Conservation (phyloP, 2,888 invertebrate species). For the Scaptomyza cyrtandrae region DNA sequence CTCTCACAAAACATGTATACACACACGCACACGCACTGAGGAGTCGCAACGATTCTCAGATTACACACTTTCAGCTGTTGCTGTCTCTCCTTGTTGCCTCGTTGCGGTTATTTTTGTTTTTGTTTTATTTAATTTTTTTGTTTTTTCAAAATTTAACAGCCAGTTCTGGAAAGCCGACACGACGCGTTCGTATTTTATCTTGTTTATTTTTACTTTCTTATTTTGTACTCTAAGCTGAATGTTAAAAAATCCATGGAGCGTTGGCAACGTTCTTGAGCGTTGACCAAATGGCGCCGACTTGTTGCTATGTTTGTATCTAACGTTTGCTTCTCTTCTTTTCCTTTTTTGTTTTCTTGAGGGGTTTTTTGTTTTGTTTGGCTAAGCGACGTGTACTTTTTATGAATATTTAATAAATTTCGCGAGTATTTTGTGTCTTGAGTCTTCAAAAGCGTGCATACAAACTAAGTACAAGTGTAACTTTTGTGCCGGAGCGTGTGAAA, state of each 20-base stretch:
- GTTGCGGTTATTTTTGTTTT: conserved; percentile 37
- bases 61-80: conserved; percentile 51
- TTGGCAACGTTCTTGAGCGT: conserved; percentile 26
- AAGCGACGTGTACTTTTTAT: conserved; percentile 46
- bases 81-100: conserved; percentile 33
- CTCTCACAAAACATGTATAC: conserved; percentile 11
- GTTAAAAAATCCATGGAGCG: conserved; percentile 64
- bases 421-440: conserved; percentile 36
- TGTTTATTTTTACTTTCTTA: conserved; percentile 4
- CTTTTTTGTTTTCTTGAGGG: conserved; percentile 9
- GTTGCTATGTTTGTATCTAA: conserved; percentile 66
- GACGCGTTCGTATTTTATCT: conserved; percentile 32
- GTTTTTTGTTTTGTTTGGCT: conserved; percentile 23
- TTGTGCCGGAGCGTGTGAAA: conserved; percentile 48
- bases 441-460: conserved; percentile 44
- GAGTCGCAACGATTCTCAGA: conserved; percentile 34
- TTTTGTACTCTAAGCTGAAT: conserved; percentile 56
- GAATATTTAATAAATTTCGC: conserved; percentile 70
- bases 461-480: conserved; percentile 37
- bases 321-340: conserved; percentile 16
- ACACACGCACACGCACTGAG: conserved; percentile 17
- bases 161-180: conserved; percentile 70
- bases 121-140: background rate
- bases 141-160: conserved; percentile 75
- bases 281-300: conserved; percentile 67